Conservation (phyloP, 2,113 vertebrate species). For the Galbula dea region DNA sequence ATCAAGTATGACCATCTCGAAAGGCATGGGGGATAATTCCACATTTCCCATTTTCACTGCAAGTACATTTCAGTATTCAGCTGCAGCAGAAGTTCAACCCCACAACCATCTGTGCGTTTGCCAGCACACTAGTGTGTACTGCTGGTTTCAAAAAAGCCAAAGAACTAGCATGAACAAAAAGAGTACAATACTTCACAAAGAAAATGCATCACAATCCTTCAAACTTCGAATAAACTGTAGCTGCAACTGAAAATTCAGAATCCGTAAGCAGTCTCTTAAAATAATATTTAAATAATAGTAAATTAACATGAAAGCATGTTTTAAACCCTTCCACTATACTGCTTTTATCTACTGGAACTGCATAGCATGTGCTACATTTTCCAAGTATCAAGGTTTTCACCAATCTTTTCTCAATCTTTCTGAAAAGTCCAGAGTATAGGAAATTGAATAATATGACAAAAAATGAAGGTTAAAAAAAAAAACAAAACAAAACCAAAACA, state of each 20-base stretch:
- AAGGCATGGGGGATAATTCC: background rate
- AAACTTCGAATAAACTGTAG: background rate
- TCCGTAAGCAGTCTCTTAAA: background rate
- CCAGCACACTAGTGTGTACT: background rate
- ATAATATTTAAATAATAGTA: constrained; percentile 15
- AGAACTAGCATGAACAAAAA: background rate
- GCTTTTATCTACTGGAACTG: constrained; percentile 7
- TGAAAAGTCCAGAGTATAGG: background rate
- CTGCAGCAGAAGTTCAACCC: background rate
- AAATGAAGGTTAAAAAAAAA: too few species aligned
- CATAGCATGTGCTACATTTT: background rate
- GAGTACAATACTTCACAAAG: background rate
- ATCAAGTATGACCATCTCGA: background rate
- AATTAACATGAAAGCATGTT: constrained; percentile 15
- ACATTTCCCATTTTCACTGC: background rate
- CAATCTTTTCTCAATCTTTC: background rate
- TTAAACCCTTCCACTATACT: background rate
- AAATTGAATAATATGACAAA: background rate
- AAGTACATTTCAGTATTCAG: background rate
- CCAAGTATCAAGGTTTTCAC: constrained; percentile 12
- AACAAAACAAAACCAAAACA: too few species aligned
- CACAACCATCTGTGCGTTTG: background rate
- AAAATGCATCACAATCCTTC: background rate
- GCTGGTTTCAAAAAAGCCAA: background rate
- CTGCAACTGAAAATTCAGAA: background rate